Evolutionary conservation across 2,797 vertebrate genomes (phyloP).

Genomic region (Ctenopoma kingsleyae): DNA sequence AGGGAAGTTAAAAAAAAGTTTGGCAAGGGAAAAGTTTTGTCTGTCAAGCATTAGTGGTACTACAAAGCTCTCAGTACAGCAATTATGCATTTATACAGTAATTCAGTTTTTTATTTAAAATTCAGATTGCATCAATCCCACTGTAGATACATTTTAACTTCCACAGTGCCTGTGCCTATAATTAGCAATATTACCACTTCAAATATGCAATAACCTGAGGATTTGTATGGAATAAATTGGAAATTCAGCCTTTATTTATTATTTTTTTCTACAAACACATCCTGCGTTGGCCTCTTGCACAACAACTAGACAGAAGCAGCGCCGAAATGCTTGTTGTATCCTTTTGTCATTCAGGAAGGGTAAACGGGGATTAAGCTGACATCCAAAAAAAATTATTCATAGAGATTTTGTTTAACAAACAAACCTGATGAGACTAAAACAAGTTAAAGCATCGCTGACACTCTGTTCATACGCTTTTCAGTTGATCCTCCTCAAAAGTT

Average conservation of each 20-base stretch:
- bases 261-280: conserved; percentile 35
- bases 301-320: conserved; percentile 30
- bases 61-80: background rate
- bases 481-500: conserved; percentile 49
- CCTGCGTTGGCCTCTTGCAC: conserved; percentile 37
- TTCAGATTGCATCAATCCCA: background rate
- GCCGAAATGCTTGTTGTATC: conserved; percentile 33
- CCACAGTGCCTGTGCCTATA: background rate
- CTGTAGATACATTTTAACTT: background rate
- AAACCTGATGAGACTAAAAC: conserved; percentile 65
- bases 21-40: background rate
- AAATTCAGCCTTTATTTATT: conserved; percentile 28
- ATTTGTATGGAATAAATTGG: conserved; percentile 12
- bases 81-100: background rate
- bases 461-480: conserved; percentile 29
- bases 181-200: background rate
- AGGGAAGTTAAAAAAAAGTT: background rate
- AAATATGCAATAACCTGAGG: background rate
- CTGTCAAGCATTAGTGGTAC: background rate
- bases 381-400: conserved; percentile 77
- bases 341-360: conserved; percentile 69
- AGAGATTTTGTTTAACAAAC: conserved; percentile 61
- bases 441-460: conserved; percentile 61
- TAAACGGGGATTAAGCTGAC: conserved; percentile 69
- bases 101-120: background rate